Percentiles rank a stretch among this genome's conserved stretches.
These are phyloP conservation scores for Anoplolepis gracilipes DNA, from an alignment of 1,140 invertebrate genomes.

Conservation along the genomic window DNA sequence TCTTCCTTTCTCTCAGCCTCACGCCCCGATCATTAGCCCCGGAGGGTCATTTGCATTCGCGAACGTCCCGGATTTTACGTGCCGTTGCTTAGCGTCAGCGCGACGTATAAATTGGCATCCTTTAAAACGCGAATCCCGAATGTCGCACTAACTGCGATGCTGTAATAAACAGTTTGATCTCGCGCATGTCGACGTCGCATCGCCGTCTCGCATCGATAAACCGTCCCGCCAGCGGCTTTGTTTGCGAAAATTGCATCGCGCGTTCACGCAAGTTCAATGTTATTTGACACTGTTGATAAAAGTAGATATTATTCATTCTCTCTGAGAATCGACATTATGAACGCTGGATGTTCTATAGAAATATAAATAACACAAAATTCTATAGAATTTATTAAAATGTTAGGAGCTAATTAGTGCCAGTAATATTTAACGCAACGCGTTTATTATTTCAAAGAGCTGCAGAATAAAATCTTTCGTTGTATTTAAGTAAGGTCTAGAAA, in stretches of 20 bases:
- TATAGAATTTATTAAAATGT: neutral
- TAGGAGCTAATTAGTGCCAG: neutral
- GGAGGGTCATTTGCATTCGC: conserved; percentile 5
- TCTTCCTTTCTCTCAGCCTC: neutral
- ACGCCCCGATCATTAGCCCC: conserved; percentile 20
- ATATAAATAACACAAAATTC: neutral
- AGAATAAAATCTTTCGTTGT: neutral
- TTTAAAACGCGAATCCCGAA: conserved; percentile 14
- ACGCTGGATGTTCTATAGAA: neutral
- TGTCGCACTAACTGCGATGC: neutral
- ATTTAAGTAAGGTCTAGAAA: neutral
- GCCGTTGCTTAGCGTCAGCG: neutral
- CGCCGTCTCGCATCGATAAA: neutral
- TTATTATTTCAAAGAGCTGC: neutral
- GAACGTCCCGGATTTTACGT: conserved; percentile 25
- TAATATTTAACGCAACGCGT: neutral
- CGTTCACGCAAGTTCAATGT: too few relatives aligned
- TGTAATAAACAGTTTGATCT: conserved; percentile 39
- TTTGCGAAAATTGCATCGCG: conserved; percentile 4
- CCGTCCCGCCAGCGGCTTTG: neutral
- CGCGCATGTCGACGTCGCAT: neutral
- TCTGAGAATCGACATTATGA: neutral
- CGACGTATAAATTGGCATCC: conserved; percentile 24
- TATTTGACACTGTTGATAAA: too few relatives aligned
- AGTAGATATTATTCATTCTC: neutral